phyloP scores from a whole-genome alignment of 2,888 invertebrate genomes.

The Temnothorax rugatulus region DNA sequence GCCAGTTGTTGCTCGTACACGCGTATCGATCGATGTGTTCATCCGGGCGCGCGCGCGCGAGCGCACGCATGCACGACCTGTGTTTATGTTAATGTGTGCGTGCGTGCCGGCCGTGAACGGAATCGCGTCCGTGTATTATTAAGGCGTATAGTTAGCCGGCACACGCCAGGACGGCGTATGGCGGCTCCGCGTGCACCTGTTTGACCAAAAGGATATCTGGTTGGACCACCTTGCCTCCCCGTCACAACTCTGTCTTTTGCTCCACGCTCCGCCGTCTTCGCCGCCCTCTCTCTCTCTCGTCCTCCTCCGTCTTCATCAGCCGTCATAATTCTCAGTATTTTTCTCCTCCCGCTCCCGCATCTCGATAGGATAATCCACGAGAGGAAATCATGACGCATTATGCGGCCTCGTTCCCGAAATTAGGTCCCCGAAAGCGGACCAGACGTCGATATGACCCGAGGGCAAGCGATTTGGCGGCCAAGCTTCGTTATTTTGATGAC shows the following conservation, averaged over 20 bases:
- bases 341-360: conserved; percentile 8
- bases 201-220: conserved; percentile 73
- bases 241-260: conserved; percentile 10
- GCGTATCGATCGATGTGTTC: conserved; percentile 49
- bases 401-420: conserved; percentile 54
- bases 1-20: conserved; percentile 15
- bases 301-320: not conserved
- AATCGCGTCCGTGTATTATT: conserved; percentile 69
- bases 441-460: conserved; percentile 26
- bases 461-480: conserved; percentile 41
- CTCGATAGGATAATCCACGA: conserved; percentile 58
- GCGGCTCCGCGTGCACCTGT: conserved; percentile 72
- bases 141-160: conserved; percentile 75
- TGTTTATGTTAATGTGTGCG: conserved; percentile 76
- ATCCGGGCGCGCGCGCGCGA: conserved; percentile 29
- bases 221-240: conserved; percentile 74
- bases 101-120: conserved; percentile 68
- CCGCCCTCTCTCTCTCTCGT: not conserved
- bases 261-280: not conserved
- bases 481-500: conserved; percentile 18
- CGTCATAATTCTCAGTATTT: conserved; percentile 27
- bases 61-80: conserved; percentile 38
- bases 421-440: conserved; percentile 48
- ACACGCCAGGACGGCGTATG: conserved; percentile 73
- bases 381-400: conserved; percentile 61